Base-by-base conservation (phyloP, 2,113 vertebrate species). In the Chloropsis cyanopogon region DNA sequence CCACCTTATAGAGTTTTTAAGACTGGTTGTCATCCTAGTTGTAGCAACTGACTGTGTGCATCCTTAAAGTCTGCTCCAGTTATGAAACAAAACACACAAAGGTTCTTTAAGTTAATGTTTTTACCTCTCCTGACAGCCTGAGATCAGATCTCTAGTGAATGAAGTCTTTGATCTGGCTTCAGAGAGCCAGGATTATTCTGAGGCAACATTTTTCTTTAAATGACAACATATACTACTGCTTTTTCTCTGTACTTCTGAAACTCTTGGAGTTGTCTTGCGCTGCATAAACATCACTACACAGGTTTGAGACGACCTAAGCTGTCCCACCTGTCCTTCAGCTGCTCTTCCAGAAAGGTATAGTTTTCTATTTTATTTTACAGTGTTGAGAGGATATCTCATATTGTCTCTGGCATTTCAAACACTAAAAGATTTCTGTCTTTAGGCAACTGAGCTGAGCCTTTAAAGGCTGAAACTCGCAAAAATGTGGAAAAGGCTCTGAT, bases 101-200 rank as follows among this genome's bases (percentile, higher is more conserved):
- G 66, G 21, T 86, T 8, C 46, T 92, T 91, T 69, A 94, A 94
- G 82, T 82, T 82, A 95, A 93, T 88, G 63, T 42, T 92, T 94
- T 71, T 90, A 61, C 42, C 29, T 88, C 60, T 88, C 21, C 35
- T 88, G 93, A 73, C 75, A 94, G 85, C 33, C 66, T 77, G 23
- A 82, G 71, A 94, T 83, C 63, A 93, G 57, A 85, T 88, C 75
- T 94, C 33, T 72, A 80, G 59, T 0, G 1, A 92, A 93, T 14
- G 21, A 86, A 82, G 29, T 85, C 70, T 96, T 95, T 93, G 70
- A 95, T 92, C 84, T 80, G 47, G 41, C 46, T 87, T 89, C 91
- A 87, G 81, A 92, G 52, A 89, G 29, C 6, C 37, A 61, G 54
- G 49, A 85, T 87, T 82, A 87, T 90, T 95, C 46, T 47, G 78